Evolutionary conservation across 2,888 invertebrate species (phyloP), one percentile per base, ranked within the genome.

Genomic region (Timema cristinae): DNA sequence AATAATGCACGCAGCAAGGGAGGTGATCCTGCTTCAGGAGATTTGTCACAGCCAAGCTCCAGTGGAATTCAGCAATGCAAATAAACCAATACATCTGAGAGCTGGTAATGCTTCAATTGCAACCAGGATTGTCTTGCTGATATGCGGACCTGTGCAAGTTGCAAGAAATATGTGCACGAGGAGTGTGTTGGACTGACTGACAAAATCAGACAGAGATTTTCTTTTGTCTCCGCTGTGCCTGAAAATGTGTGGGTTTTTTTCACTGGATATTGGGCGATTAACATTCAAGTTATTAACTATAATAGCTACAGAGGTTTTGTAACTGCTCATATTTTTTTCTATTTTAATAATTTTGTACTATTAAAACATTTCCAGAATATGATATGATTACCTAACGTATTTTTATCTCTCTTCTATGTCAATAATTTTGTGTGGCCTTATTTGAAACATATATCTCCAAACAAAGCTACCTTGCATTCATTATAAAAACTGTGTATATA

Each of bases 131-230:
- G 63, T 32, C 16, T 63, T 16, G 63, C 63, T 63, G 63, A 63
- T 63, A 63, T 63, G 63, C 63, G 63, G 32, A 1, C 16, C 63
- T 63, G 63, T 63, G 63, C 16, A 63, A 63, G 63, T 63, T 63
- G 32, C 63, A 63, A 63, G 63, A 15, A n/a, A 0, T 63, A 63
- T 63, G 63, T 63, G 63, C 63, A 16, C 32, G 16, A 63, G 32
- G 1, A 2, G 4, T 63, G 63, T 63, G 63, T 63, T 32, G 63
- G 47, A 13, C 47, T n/a, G n/a, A n/a, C n/a, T 63, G 9, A 11
- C 47, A 63, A 63, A 63, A 63, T 32, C 63, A n/a, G 16, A 63
- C 6, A 16, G 63, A 32, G 63, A 32, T 63, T 13, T 9, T 63
- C 63, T 32, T 47, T 63, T 63, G 63, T 6, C 63, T 32, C 63